A percentile compares a stretch with the other conserved stretches of the same genome.
Conservation (phyloP, 2,888 invertebrate species). For the Ernsta delagoae region DNA sequence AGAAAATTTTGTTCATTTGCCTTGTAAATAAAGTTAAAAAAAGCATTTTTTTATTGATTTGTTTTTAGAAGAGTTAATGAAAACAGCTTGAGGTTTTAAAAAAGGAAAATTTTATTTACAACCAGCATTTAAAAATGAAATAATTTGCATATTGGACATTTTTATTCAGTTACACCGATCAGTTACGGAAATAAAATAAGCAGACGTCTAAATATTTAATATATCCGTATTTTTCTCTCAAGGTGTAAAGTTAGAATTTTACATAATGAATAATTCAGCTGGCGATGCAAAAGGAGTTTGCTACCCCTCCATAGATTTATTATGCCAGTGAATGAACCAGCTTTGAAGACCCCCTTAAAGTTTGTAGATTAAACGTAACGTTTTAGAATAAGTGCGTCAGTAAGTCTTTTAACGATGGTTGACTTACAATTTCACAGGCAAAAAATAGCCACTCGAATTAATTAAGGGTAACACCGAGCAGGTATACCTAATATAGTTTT, state of each 20-base stretch:
- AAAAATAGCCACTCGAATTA: neutral
- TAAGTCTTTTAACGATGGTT: neutral
- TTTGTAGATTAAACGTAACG: conserved; percentile 9
- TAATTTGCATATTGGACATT: no score
- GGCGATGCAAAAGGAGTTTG: conserved; percentile 56
- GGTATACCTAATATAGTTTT: no score
- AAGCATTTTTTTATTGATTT: no score
- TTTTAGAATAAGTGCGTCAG: neutral
- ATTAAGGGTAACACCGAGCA: neutral
- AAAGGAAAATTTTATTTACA: no score
- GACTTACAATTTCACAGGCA: neutral
- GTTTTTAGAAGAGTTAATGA: no score
- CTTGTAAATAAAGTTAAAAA: no score
- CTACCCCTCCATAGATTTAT: conserved; percentile 61
- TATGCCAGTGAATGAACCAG: conserved; percentile 46
- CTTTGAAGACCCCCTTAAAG: conserved; percentile 12
- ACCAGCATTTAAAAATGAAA: no score
- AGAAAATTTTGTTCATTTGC: no score
- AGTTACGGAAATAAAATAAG: neutral
- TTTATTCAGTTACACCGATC: neutral
- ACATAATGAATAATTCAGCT: conserved; percentile 69
- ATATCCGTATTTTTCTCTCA: conserved; percentile 13
- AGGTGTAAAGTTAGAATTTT: conserved; percentile 56
- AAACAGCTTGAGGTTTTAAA: no score
- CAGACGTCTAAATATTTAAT: conserved; percentile 4